A percentile compares a stretch with the other conserved stretches of the same genome.
Evolutionary conservation across 2,888 invertebrate genomes (phyloP).

Genomic region (Dolichopus griseipennis): DNA sequence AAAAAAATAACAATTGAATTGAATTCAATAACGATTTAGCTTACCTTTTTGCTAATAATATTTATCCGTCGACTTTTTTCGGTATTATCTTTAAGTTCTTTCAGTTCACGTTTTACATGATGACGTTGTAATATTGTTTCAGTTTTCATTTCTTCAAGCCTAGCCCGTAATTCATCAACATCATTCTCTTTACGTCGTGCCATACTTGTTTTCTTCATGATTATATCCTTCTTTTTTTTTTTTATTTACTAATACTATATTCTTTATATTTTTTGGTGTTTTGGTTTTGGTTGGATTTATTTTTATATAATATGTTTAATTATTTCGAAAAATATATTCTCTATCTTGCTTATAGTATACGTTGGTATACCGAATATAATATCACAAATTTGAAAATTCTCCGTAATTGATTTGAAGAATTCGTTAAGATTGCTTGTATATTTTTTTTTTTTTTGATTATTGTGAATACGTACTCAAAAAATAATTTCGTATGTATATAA

Average conservation of each 20-base stretch:
- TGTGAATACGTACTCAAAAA: background rate
- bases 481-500: background rate
- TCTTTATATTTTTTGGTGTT: too few species aligned
- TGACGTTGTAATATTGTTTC: constrained; percentile 4
- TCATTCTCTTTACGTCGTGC: background rate
- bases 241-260: background rate
- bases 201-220: background rate
- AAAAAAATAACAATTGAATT: too few species aligned
- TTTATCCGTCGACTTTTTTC: constrained; percentile 4
- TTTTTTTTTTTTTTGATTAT: background rate
- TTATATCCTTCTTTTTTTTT: background rate
- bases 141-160: constrained; percentile 2
- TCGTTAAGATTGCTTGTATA: background rate
- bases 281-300: too few species aligned
- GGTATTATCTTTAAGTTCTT: background rate
- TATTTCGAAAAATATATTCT: too few species aligned
- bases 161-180: background rate
- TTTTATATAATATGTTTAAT: too few species aligned
- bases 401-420: background rate
- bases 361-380: background rate
- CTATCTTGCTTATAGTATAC: too few species aligned
- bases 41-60: constrained; percentile 6
- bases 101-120: constrained; percentile 3
- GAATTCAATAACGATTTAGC: background rate
- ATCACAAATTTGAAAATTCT: background rate